Conservation (phyloP, 2,113 vertebrate species). For the Motacilla alba region DNA sequence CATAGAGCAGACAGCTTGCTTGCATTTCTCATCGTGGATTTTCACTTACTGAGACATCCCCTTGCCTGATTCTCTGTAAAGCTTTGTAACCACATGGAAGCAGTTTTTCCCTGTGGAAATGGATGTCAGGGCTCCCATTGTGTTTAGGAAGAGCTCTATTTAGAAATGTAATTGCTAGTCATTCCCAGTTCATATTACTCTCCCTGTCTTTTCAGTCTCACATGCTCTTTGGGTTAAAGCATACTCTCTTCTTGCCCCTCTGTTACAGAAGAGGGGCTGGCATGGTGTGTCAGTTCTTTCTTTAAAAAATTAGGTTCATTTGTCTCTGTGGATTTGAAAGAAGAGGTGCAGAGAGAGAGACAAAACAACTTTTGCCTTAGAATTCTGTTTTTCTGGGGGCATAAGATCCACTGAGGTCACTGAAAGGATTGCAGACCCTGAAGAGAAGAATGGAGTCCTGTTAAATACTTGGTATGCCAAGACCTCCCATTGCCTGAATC, state of each 20-base stretch:
- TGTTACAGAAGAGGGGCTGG: not conserved
- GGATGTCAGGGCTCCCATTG: rapidly evolving
- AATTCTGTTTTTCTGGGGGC: not conserved
- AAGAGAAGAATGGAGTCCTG: not conserved
- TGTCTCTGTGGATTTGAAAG: not conserved
- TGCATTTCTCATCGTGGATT: not conserved
- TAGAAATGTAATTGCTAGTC: not conserved
- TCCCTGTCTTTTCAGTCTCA: not conserved
- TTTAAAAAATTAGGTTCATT: not conserved
- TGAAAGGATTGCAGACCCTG: not conserved
- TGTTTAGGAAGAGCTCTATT: not conserved
- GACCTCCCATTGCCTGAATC: not conserved
- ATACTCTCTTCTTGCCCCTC: not conserved
- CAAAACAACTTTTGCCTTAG: not conserved
- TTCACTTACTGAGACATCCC: not conserved
- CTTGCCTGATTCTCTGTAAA: not conserved
- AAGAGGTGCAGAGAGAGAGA: not conserved
- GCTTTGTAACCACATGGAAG: not conserved
- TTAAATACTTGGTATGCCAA: not conserved
- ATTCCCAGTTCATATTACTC: rapidly evolving
- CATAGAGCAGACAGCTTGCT: not conserved
- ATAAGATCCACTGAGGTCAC: not conserved
- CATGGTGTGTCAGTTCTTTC: not conserved
- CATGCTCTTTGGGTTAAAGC: not conserved
- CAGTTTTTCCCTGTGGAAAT: not conserved